Base-by-base conservation (phyloP, 2,113 vertebrate genomes). In the Erythrocercus mccallii region DNA sequence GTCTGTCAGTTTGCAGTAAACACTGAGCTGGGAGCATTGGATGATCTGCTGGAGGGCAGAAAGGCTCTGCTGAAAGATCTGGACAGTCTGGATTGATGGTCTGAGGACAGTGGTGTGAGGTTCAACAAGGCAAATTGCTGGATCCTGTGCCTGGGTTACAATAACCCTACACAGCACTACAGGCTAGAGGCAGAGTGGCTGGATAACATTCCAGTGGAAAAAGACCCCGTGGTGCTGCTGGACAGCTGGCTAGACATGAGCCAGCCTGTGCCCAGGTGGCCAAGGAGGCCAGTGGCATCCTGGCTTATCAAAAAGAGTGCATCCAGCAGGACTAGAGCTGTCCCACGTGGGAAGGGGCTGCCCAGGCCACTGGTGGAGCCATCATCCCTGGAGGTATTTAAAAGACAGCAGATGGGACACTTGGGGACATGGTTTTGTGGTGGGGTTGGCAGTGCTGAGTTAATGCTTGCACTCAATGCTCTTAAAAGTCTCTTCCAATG, bases 11-110 rank as follows among this genome's bases (percentile, higher is more conserved):
- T 22, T 0, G 1, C 37, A 51, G 45, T 2, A 18, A 12, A 10
- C 33, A 53, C 27, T 0, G 2, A 45, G 7, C 1, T 70, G 40
- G 23, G 38, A 70, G n/a, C 9, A 8, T 0, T 6, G 62, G 30
- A 13, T 7, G 56, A 20, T 2, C 47, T 70, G 15, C 23, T 54
- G 64, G 28, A 54, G n/a, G n/a, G n/a, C 38, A 54, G 40, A n/a
- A 54, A 11, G 28, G 24, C 28, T 47, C 64, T 61, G 47, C 40
- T 24, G 20, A 35, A 23, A 20, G 20, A 2, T 7, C 30, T 87
- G 56, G 56, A 11, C 65, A 40, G 56, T 6, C n/a, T 78, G 30
- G 24, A 9, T 22, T 25, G 48, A 15, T 56, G 48, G 16, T 30
- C 20, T 62, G 48, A 35, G 30, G 16, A 14, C 24, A 18, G 1